Conservation (phyloP, 2,113 vertebrate genomes). For the Symphodus melops region DNA sequence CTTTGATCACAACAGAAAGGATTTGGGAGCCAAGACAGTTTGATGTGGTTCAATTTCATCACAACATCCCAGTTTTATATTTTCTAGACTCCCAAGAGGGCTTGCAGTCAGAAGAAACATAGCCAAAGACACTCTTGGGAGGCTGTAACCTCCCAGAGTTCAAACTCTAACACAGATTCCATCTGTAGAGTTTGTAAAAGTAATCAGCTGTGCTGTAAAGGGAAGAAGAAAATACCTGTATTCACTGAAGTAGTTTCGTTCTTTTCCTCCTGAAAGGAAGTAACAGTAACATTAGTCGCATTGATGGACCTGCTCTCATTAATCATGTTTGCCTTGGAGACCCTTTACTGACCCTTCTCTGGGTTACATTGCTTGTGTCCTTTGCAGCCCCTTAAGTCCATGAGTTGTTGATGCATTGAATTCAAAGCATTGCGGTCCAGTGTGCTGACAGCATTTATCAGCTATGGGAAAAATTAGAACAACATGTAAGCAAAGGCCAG, state of each 20-base stretch:
- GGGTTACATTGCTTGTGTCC: constrained; percentile 95
- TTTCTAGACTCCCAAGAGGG: constrained; percentile 24
- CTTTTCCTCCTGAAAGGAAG: constrained; percentile 88
- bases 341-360: constrained; percentile 87
- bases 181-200: constrained; percentile 59
- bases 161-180: constrained; percentile 52
- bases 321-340: constrained; percentile 38
- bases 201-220: constrained; percentile 40
- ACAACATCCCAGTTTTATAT: constrained; percentile 36
- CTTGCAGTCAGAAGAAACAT: constrained; percentile 40
- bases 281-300: constrained; percentile 33
- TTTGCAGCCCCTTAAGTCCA: constrained; percentile 93
- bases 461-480: constrained; percentile 76
- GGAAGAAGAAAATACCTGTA: constrained; percentile 87
- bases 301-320: neutral
- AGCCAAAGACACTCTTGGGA: constrained; percentile 48
- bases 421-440: constrained; percentile 91
- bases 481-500: constrained; percentile 36
- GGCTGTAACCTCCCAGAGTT: constrained; percentile 45
- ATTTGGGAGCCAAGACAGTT: constrained; percentile 15
- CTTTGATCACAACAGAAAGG: constrained; percentile 47
- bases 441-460: constrained; percentile 92
- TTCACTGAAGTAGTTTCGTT: constrained; percentile 91
- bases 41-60: constrained; percentile 41
- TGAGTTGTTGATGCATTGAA: constrained; percentile 91